Percentiles rank a stretch among this genome's conserved stretches.
Conservation (phyloP, 1,140 invertebrate genomes). For the Aporrectodea caliginosa region DNA sequence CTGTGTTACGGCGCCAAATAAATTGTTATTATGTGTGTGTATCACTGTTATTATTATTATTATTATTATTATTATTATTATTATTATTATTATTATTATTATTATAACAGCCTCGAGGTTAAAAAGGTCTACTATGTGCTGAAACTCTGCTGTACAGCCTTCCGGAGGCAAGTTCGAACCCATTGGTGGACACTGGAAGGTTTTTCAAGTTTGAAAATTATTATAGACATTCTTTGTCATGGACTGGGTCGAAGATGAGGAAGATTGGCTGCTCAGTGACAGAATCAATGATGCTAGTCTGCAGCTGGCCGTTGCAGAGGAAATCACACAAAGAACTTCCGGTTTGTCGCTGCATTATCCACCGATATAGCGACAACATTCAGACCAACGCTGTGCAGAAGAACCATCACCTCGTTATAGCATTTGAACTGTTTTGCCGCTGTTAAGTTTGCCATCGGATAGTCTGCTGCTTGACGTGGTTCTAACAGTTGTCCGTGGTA, state of each 20-base stretch:
- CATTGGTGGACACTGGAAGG: neutral
- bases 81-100: no score
- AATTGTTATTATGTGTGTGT: no score
- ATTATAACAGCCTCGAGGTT: neutral
- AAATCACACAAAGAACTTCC: neutral
- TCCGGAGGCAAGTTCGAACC: neutral
- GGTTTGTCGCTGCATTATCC: slow-evolving; percentile 1
- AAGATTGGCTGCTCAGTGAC: neutral
- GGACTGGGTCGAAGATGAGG: neutral
- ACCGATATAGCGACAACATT: neutral
- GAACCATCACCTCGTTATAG: neutral
- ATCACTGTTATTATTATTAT: no score
- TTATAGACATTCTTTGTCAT: slow-evolving; percentile 7
- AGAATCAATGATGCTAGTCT: neutral
- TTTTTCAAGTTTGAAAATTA: neutral
- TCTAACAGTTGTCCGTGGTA: neutral
- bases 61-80: no score
- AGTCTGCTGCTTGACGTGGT: neutral
- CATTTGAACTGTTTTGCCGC: neutral
- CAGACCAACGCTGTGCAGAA: neutral
- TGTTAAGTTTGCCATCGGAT: slow-evolving; percentile 6
- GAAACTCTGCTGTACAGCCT: neutral
- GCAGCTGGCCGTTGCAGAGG: neutral
- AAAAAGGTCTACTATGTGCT: neutral
- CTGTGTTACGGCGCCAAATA: no score